Evolutionary conservation across 2,888 invertebrate species (phyloP).

Genomic region (Temnothorax unifasciatus): DNA sequence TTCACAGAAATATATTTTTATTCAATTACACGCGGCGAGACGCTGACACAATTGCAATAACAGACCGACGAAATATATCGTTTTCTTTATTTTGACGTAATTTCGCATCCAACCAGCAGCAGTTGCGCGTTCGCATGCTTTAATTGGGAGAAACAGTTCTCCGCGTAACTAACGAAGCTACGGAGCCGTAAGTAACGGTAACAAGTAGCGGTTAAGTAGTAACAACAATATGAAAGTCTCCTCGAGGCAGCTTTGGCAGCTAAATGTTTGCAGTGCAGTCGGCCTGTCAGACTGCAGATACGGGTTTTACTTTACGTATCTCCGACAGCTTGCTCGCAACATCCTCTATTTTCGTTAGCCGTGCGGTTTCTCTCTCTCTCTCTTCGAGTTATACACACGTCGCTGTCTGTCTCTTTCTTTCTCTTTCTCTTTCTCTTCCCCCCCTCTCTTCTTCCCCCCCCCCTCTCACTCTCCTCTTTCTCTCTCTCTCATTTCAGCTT

Average conservation of each 20-base stretch:
- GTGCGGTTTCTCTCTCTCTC: constrained; percentile 17
- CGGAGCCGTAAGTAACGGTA: constrained; percentile 72
- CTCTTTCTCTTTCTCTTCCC: constrained; percentile 1
- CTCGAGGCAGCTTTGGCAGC: constrained; percentile 45
- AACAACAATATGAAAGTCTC: constrained; percentile 72
- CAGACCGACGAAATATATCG: constrained; percentile 33
- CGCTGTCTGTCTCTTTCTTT: constrained; percentile 7
- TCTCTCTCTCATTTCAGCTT: constrained; percentile 2
- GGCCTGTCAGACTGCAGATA: constrained; percentile 62
- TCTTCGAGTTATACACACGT: constrained; percentile 24
- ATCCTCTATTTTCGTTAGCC: constrained; percentile 24
- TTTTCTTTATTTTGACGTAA: constrained; percentile 61
- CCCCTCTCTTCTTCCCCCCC: too few species aligned
- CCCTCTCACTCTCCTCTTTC: too few species aligned
- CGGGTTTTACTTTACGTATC: constrained; percentile 49
- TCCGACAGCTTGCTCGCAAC: constrained; percentile 39
- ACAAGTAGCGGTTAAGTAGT: constrained; percentile 74
- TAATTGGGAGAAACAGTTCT: constrained; percentile 73
- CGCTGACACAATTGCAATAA: background rate
- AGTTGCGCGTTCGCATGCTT: constrained; percentile 52
- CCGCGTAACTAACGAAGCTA: constrained; percentile 66
- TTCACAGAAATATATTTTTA: background rate
- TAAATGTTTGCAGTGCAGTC: constrained; percentile 65
- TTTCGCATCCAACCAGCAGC: constrained; percentile 13
- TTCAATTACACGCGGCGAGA: background rate